Base-by-base conservation (phyloP, 2,888 invertebrate species). In the Cryptophagus acutangulus region DNA sequence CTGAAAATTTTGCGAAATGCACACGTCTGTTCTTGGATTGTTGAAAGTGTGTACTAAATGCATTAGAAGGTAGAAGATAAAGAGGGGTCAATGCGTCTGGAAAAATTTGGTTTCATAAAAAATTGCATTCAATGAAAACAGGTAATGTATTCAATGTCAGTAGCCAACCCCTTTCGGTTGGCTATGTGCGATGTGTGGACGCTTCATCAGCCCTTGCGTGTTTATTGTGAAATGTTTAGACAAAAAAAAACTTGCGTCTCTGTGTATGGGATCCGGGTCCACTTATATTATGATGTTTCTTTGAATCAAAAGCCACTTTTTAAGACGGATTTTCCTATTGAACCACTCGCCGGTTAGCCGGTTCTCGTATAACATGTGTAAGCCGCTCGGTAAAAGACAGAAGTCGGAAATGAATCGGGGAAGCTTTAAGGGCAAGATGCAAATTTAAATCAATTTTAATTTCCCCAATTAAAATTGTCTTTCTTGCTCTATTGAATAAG, bases 41-140 rank as follows among this genome's bases (percentile, higher is more conserved):
- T 26, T 6, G 5, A 46, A 49, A 58, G 51, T 54, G 55, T 52
- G 53, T 54, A 58, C 58, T 56, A 54, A 53, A 55, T 49, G 26
- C 9, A 8, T 26, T 4, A 12, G 9, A 26, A 40, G 45, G 38
- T 35, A 47, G 39, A 45, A 41, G 36, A 38, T 45, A 41, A 48
- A 52, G 54, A 55, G 59, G 63, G 65, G 65, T 64, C 65, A 62
- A 46, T 54, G 41, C 38, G 65, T 65, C 64, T 65, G 65, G 60
- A 64, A 66, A 66, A 65, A 62, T 63, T 42, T 48, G 48, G 46
- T 51, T 54, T 54, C 52, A 57, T 55, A 59, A 52, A 58, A 64
- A 63, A 63, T 31, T 31, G 8, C 16, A 15, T 31, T 66, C 52
- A 61, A 62, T 61, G 40, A 43, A 56, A 67, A 66, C 66, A 65